phyloP scores from a whole-genome alignment of 2,888 invertebrate species.

The Erebia aethiops region DNA sequence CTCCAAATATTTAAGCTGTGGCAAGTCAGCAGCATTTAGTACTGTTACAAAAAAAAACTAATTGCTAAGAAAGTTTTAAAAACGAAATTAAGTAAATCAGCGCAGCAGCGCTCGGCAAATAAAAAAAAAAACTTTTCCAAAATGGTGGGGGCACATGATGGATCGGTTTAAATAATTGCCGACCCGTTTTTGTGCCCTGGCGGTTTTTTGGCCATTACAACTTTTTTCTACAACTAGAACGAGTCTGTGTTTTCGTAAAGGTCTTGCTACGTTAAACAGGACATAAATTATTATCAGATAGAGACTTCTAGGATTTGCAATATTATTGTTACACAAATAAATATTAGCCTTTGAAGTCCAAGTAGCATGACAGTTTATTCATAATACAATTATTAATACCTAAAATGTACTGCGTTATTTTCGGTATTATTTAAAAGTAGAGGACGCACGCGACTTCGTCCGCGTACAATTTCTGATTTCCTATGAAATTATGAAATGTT shows the following conservation, averaged over 20 bases:
- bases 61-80: conserved; percentile 22
- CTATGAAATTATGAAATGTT: no score
- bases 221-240: conserved; percentile 30
- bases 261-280: neutral
- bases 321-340: no score
- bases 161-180: conserved; percentile 41
- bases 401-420: no score
- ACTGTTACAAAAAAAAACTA: neutral
- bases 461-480: no score
- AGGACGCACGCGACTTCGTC: no score
- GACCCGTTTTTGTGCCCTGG: conserved; percentile 30
- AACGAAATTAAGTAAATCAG: conserved; percentile 32
- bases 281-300: no score
- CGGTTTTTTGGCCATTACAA: conserved; percentile 38
- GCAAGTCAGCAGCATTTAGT: neutral
- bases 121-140: conserved; percentile 22
- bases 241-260: conserved; percentile 20
- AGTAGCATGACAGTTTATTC: no score
- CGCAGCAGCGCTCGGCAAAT: conserved; percentile 27
- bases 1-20: no score
- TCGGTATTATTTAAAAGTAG: no score
- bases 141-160: conserved; percentile 35
- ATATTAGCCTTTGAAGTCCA: no score
- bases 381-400: no score
- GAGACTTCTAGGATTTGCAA: no score